A percentile compares a stretch with the other conserved stretches of the same genome.
Evolutionary conservation across 2,113 vertebrate genomes (phyloP).

Genomic region (Poeciliopsis occidentalis): DNA sequence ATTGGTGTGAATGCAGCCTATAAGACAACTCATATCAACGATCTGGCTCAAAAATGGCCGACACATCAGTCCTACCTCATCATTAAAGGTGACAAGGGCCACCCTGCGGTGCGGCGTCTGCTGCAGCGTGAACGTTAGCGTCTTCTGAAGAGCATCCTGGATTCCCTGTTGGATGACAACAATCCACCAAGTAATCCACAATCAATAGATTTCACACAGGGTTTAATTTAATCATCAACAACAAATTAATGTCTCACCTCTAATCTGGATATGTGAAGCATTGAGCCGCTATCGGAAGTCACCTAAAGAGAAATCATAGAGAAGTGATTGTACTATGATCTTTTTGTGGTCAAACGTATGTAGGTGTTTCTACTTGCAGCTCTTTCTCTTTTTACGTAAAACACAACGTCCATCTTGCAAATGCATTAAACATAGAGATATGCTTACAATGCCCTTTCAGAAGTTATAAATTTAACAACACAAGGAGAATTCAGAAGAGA

Average conservation of each 20-base stretch:
- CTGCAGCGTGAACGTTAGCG: conserved; percentile 64
- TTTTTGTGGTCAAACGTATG: neutral
- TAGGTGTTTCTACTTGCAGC: neutral
- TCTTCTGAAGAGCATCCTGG: conserved; percentile 77
- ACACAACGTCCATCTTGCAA: neutral
- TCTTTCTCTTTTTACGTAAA: neutral
- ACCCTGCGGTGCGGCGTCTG: conserved; percentile 73
- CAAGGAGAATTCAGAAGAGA: neutral
- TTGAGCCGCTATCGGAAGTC: conserved; percentile 42
- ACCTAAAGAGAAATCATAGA: conserved; percentile 47
- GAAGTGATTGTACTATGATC: neutral
- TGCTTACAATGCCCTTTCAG: neutral
- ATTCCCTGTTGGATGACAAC: conserved; percentile 59
- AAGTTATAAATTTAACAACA: neutral
- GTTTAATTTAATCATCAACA: neutral
- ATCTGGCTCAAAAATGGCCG: too few species aligned
- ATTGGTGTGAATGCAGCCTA: too few species aligned
- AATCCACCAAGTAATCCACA: neutral
- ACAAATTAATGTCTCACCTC: conserved; percentile 56
- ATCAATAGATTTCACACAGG: neutral
- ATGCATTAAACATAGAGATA: neutral
- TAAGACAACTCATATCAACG: neutral
- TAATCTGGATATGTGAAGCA: conserved; percentile 71
- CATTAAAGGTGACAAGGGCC: conserved; percentile 78
- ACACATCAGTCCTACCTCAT: conserved; percentile 63